Evolutionary conservation across 2,797 vertebrate genomes (phyloP), one percentile per base, ranked within the genome.

Genomic region (Epinephelus coioides): DNA sequence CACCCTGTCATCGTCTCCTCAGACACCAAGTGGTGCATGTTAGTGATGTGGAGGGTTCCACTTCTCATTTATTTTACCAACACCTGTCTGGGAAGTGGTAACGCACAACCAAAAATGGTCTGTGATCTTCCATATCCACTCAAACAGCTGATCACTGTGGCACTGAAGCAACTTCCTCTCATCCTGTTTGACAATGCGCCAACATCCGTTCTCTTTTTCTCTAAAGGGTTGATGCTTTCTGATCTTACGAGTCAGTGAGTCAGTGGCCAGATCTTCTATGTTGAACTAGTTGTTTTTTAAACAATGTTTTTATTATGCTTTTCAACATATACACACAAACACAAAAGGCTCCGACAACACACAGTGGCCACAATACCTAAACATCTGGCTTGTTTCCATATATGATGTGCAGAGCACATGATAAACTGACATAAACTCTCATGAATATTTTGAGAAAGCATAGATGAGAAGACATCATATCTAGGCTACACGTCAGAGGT

Each of bases 1-100:
- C 82, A 63, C 64, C 59, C n/a, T 67, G 70, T 78, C 82, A 74
- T 73, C 49, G 1, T 69, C 73, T 68, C 76, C 47, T 79, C 78
- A 79, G 69, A 77, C 73, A 40, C 62, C 49, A n/a, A n/a, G 19
- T 0, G 18, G 5, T 18, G 23, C 25, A 30, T 44, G n/a, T 15
- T 53, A 8, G 51, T 40, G 44, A 53, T 49, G 56, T 51, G 69
- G 6, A n/a, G 30, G 27, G 25, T 17, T 60, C 56, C 69, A 38
- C 62, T 43, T 53, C 51, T 78, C 21, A 1, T 55, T 67, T 56
- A 34, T 53, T 56, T 64, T 4, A 50, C 27, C 27, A 38, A 55
- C 63, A 62, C 65, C 34, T 55, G 27, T 61, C 44, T 46, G 47
- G 18, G 9, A 18, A 57, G 75, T 17, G 55, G 17, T 1, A 17